phyloP scores from a whole-genome alignment of 1,140 invertebrate genomes.

The Ips nitidus region DNA sequence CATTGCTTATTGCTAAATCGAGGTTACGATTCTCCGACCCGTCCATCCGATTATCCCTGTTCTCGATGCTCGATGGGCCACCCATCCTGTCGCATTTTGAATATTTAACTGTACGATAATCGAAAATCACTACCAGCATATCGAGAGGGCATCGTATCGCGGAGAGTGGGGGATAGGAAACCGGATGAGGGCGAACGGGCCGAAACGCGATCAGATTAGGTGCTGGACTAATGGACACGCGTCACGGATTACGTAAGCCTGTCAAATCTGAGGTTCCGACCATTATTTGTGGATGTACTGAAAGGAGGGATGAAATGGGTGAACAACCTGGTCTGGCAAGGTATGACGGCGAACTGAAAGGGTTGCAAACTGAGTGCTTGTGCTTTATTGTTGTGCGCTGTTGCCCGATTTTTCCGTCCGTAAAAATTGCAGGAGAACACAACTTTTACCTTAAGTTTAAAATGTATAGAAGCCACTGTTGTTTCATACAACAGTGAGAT shows the following conservation, averaged over 20 bases:
- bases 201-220: not conserved
- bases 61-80: constrained; percentile 1
- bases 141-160: not conserved
- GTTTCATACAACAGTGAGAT: not conserved
- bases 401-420: constrained; percentile 17
- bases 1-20: not conserved
- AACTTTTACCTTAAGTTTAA: not conserved
- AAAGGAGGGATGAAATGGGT: not conserved
- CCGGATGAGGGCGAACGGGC: not conserved
- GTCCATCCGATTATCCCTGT: constrained; percentile 5
- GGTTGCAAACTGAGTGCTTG: constrained; percentile 20
- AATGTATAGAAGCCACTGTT: not conserved
- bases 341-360: constrained; percentile 32
- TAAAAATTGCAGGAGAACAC: not conserved
- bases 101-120: not conserved
- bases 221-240: not conserved
- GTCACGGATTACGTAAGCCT: constrained; percentile 25
- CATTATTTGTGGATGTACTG: constrained; percentile 6
- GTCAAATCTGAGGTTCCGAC: constrained; percentile 1
- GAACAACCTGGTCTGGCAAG: constrained; percentile 9
- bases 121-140: not conserved
- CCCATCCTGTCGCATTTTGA: not conserved
- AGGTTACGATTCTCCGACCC: not conserved
- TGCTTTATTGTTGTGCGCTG: constrained; percentile 12
- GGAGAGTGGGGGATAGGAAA: not conserved